Conservation (phyloP, 2,888 invertebrate species). For the Epinotia ramella region DNA sequence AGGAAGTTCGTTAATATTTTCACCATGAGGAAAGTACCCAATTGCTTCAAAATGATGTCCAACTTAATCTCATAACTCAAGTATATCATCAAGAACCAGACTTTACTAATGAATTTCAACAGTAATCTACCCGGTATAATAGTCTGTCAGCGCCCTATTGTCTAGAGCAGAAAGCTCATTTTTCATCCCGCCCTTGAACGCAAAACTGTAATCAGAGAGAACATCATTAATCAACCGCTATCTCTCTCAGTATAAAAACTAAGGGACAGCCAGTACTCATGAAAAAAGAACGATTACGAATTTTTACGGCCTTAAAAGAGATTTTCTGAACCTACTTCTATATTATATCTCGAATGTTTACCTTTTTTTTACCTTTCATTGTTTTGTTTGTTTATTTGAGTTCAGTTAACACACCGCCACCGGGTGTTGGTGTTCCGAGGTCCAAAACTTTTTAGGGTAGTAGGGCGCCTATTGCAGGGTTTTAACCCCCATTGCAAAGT, state of each 20-base stretch:
- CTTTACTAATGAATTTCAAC: constrained; percentile 35
- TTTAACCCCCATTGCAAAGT: no score
- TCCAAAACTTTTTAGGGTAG: no score
- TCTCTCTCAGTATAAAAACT: constrained; percentile 42
- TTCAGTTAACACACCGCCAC: neutral
- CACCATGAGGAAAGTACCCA: no score
- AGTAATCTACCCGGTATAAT: constrained; percentile 27
- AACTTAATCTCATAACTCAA: constrained; percentile 5
- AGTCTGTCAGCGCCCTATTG: constrained; percentile 31
- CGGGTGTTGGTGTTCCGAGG: no score
- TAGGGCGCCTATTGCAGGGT: no score
- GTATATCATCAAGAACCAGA: constrained; percentile 4
- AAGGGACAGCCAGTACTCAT: constrained; percentile 18
- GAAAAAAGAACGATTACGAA: constrained; percentile 25
- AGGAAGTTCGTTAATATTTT: no score
- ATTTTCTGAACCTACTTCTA: constrained; percentile 11
- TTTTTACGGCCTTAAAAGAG: constrained; percentile 25
- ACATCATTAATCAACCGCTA: constrained; percentile 42
- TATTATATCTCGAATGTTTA: constrained; percentile 13
- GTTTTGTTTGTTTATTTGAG: neutral
- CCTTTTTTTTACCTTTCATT: neutral
- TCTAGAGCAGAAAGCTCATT: constrained; percentile 31
- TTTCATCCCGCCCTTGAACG: constrained; percentile 37
- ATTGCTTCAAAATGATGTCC: neutral
- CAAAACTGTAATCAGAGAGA: constrained; percentile 42